phyloP scores from a whole-genome alignment of 1,140 invertebrate genomes.

The Drosophila watanabei region DNA sequence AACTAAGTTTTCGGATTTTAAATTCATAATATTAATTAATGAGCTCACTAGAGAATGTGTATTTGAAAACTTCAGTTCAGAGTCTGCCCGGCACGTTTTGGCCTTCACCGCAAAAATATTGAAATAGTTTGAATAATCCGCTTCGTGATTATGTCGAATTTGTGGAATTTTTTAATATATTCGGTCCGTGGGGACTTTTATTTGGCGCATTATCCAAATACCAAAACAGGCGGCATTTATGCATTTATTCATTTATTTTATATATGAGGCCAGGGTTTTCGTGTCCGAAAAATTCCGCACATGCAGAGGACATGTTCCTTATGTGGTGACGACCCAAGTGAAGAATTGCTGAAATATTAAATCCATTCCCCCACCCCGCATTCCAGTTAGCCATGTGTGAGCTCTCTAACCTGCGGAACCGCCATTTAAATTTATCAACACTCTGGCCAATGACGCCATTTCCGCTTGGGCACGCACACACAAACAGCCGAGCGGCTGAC shows the following conservation, averaged over 20 bases:
- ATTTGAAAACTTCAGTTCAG: no score
- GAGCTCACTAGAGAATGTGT: not conserved
- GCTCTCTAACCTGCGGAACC: conserved; percentile 22
- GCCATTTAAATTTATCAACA: conserved; percentile 38
- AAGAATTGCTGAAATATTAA: conserved; percentile 16
- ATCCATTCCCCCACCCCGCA: not conserved
- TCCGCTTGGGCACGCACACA: conserved; percentile 19
- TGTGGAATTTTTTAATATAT: conserved; percentile 47
- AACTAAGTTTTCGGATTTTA: not conserved
- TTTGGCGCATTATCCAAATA: conserved; percentile 30
- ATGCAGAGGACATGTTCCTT: conserved; percentile 8
- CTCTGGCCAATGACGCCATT: conserved; percentile 36
- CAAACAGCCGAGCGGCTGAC: conserved; percentile 30
- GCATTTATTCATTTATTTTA: conserved; percentile 26
- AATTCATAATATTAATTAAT: not conserved
- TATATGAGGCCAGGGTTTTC: conserved; percentile 6
- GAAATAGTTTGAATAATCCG: conserved; percentile 41
- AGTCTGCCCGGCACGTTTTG: conserved; percentile 25
- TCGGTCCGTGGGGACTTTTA: conserved; percentile 24
- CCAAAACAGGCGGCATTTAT: conserved; percentile 12
- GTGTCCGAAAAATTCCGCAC: conserved; percentile 25
- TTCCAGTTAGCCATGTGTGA: conserved; percentile 7
- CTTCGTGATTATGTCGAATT: conserved; percentile 20
- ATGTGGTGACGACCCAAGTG: not conserved
- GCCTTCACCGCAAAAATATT: conserved; percentile 31